Conservation (phyloP, 1,140 invertebrate genomes). For the Goniozus legneri region DNA sequence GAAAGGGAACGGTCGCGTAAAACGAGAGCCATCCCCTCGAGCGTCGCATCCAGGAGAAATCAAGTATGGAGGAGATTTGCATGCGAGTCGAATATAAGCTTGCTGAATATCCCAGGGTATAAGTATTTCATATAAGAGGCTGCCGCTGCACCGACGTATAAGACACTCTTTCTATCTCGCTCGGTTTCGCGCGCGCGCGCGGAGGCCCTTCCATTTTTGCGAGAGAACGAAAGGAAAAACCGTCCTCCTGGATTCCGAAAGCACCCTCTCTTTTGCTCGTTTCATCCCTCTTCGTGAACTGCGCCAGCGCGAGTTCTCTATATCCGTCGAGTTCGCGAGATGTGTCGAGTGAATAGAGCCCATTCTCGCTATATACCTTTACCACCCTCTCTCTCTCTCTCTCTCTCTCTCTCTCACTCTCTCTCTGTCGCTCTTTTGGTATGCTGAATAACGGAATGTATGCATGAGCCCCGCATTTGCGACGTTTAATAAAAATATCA, state of each 20-base stretch:
- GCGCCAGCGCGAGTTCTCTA: constrained; percentile 8
- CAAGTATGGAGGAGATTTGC: constrained; percentile 51
- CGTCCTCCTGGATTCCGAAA: constrained; percentile 34
- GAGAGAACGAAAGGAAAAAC: constrained; percentile 33
- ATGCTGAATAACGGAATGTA: constrained; percentile 25
- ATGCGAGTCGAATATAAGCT: constrained; percentile 49
- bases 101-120: constrained; percentile 42
- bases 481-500: constrained; percentile 49
- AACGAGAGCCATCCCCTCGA: constrained; percentile 22
- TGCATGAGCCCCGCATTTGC: constrained; percentile 37
- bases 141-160: constrained; percentile 35
- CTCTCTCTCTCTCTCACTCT: too few species aligned
- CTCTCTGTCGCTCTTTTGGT: not conserved
- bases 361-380: too few species aligned
- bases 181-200: too few species aligned
- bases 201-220: constrained; percentile 33
- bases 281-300: constrained; percentile 9
- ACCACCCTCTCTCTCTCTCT: too few species aligned
- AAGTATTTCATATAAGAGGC: constrained; percentile 46
- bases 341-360: constrained; percentile 28
- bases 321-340: constrained; percentile 22
- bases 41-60: constrained; percentile 43
- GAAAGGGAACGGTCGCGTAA: constrained; percentile 2
- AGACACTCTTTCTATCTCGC: constrained; percentile 37
- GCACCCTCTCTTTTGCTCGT: constrained; percentile 13